Conservation (phyloP, 2,888 invertebrate genomes). For the Fragum sueziense region DNA sequence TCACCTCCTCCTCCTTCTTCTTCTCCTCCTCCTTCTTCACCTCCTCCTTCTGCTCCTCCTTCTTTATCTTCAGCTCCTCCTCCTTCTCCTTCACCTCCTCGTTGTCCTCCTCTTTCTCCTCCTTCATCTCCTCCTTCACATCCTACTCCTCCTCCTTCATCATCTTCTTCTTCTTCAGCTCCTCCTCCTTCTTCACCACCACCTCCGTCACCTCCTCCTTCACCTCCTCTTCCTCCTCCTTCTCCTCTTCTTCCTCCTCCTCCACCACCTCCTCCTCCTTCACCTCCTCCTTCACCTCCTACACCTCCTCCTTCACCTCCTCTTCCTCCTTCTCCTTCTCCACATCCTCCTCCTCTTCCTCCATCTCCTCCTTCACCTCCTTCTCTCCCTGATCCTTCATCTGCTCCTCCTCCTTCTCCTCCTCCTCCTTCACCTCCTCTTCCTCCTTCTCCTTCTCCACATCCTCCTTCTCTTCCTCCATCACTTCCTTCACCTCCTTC, state of each 20-base stretch:
- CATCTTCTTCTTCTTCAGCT: constrained; percentile 18
- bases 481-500: not conserved
- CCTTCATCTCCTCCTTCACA: not conserved
- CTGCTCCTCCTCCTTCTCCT: not conserved
- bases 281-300: not conserved
- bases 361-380: not conserved
- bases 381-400: not conserved
- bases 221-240: not conserved
- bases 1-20: not conserved
- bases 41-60: not conserved
- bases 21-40: not conserved
- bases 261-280: not conserved
- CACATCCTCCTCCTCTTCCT: not conserved
- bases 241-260: not conserved
- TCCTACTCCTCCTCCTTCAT: not conserved
- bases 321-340: not conserved
- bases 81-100: not conserved
- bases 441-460: not conserved
- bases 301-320: not conserved
- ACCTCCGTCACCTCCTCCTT: not conserved
- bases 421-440: not conserved
- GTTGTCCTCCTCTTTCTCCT: not conserved
- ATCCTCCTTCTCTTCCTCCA: not conserved
- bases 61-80: not conserved
- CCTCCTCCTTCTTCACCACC: not conserved